phyloP scores from a whole-genome alignment of 2,113 vertebrate species.

The Zeus faber region DNA sequence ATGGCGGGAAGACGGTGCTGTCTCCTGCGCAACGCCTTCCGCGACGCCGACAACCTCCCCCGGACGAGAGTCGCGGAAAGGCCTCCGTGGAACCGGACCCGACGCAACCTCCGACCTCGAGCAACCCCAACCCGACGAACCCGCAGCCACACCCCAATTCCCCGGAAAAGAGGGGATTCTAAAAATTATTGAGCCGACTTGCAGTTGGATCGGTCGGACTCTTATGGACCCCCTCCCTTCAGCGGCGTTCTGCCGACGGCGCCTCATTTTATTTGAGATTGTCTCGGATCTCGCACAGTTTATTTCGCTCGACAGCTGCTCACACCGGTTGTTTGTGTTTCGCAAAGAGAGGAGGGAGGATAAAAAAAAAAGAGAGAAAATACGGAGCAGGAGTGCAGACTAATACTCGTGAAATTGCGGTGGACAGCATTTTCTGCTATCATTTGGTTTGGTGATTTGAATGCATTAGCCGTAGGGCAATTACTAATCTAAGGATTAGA shows the following conservation, averaged over 20 bases:
- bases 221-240: constrained; percentile 34
- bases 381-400: constrained; percentile 30
- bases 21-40: background rate
- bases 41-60: too few relatives aligned
- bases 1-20: background rate
- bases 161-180: too few relatives aligned
- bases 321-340: constrained; percentile 54
- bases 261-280: constrained; percentile 61
- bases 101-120: too few relatives aligned
- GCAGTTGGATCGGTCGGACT: constrained; percentile 19
- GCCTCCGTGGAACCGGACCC: too few relatives aligned
- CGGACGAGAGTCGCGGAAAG: too few relatives aligned
- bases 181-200: background rate
- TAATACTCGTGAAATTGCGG: constrained; percentile 63
- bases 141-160: too few relatives aligned
- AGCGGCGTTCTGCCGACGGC: constrained; percentile 41
- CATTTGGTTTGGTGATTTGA: constrained; percentile 69
- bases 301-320: constrained; percentile 57
- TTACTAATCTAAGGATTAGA: constrained; percentile 67
- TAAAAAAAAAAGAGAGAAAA: constrained; percentile 45
- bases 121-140: too few relatives aligned
- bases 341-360: too few relatives aligned
- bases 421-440: constrained; percentile 62
- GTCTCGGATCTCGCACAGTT: constrained; percentile 55
- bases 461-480: constrained; percentile 66